These are phyloP conservation scores for Tapirus terrestris DNA, from an alignment of 2,113 vertebrate genomes.

Conservation along the genomic window DNA sequence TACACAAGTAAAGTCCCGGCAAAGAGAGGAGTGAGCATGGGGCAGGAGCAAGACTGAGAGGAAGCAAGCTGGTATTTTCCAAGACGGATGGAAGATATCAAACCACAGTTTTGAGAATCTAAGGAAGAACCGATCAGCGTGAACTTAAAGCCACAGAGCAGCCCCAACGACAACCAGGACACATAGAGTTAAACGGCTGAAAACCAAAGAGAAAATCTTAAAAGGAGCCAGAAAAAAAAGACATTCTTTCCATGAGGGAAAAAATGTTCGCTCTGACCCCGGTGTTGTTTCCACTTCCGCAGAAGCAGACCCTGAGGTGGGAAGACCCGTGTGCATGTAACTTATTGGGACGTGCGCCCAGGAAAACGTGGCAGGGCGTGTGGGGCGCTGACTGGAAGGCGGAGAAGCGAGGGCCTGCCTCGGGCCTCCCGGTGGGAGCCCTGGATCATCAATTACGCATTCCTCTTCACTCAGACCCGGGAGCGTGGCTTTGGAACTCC, in stretches of 20 bases:
- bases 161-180: not conserved
- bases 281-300: not conserved
- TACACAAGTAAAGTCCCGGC: not conserved
- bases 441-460: no score
- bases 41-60: no score
- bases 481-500: no score
- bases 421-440: no score
- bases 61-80: not conserved
- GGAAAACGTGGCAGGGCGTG: not conserved
- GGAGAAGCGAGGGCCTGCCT: no score
- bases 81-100: not conserved
- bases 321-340: not conserved
- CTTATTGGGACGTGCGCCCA: not conserved
- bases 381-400: not conserved
- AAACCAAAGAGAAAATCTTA: no score
- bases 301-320: not conserved
- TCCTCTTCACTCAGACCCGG: no score
- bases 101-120: not conserved
- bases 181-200: not conserved
- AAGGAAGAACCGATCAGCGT: rapidly evolving
- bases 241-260: not conserved
- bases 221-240: not conserved
- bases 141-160: not conserved
- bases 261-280: not conserved
- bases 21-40: rapidly evolving